These are phyloP conservation scores for Litoditis marina DNA, from an alignment of 2,888 invertebrate species.

Conservation along the genomic window DNA sequence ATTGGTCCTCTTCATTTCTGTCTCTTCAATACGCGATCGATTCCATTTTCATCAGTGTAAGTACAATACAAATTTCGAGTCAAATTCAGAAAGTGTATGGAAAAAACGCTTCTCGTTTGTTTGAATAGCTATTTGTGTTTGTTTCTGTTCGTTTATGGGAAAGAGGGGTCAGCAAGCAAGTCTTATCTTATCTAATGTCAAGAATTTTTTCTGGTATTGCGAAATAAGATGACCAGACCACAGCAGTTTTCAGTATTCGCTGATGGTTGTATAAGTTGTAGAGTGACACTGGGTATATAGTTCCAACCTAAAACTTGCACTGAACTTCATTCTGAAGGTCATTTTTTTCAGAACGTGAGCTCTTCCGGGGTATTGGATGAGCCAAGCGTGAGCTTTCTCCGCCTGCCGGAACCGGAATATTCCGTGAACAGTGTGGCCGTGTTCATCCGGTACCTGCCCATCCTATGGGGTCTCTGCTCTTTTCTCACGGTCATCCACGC, in stretches of 20 bases:
- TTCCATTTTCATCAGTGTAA: slow-evolving; percentile 28
- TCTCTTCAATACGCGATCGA: slow-evolving; percentile 51
- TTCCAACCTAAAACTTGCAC: too few species aligned
- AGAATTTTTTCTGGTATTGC: neutral
- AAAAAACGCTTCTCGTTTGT: too few species aligned
- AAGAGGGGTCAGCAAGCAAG: too few species aligned
- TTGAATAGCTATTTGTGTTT: too few species aligned
- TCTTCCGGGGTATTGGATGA: too few species aligned
- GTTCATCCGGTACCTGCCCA: slow-evolving; percentile 31
- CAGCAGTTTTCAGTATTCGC: neutral
- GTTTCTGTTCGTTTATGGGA: too few species aligned
- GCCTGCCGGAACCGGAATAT: slow-evolving; percentile 30
- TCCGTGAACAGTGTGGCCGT: slow-evolving; percentile 16
- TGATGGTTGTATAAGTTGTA: too few species aligned
- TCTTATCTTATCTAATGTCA: neutral
- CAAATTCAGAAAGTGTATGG: too few species aligned
- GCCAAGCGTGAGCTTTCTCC: slow-evolving; percentile 16
- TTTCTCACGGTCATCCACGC: slow-evolving; percentile 49
- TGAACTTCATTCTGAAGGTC: neutral
- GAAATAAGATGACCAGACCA: neutral
- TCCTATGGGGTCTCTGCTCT: slow-evolving; percentile 49
- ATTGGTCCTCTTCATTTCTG: slow-evolving; percentile 48
- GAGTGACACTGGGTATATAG: too few species aligned
- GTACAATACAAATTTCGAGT: too few species aligned
- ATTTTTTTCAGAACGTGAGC: neutral